Base-by-base conservation (phyloP, 2,888 invertebrate genomes). In the Melikaiella ostensackeni region DNA sequence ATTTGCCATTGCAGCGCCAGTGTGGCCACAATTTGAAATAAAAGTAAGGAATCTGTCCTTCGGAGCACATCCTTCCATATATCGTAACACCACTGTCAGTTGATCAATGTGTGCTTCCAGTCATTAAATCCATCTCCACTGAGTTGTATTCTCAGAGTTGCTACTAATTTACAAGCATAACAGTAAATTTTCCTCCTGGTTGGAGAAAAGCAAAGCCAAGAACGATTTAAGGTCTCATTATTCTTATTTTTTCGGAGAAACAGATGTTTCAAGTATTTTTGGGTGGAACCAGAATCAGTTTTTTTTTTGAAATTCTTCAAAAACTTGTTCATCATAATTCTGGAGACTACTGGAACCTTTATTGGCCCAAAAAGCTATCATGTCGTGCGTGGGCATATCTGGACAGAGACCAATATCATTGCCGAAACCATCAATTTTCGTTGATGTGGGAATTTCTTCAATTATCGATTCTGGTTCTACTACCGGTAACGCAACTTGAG, bases 11-110 rank as follows among this genome's bases (percentile, higher is more conserved):
- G 77, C 77, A 80, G 35, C 24, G 11, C 78, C 83, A 57, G 66
- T 78, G 62, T 84, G 80, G 3, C 75, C 75, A 70, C 64, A 73
- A 76, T 79, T 81, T 13, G 81, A 81, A 62, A 86, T 74, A 79
- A 84, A 84, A 8, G 80, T 84, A 0, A 85, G 73, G 80, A 86
- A 86, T 81, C 82, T 79, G 85, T 86, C 84, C 24, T 77, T 79
- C 79, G 85, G 84, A 30, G 57, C 74, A 57, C 61, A 75, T 75
- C 77, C 80, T 82, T 86, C 82, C 59, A 86, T 81, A 82, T 79
- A 80, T 46, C 80, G 74, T 57, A 83, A 35, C 21, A 81, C 46
- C 30, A 83, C 59, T 63, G 85, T 84, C 50, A 86, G 79, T 78
- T 87, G 84, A 79, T 85, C 85, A 74, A 84, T 81, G 57, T 84